Base-by-base conservation (phyloP, 1,140 invertebrate species). In the Heliconius hermathena region DNA sequence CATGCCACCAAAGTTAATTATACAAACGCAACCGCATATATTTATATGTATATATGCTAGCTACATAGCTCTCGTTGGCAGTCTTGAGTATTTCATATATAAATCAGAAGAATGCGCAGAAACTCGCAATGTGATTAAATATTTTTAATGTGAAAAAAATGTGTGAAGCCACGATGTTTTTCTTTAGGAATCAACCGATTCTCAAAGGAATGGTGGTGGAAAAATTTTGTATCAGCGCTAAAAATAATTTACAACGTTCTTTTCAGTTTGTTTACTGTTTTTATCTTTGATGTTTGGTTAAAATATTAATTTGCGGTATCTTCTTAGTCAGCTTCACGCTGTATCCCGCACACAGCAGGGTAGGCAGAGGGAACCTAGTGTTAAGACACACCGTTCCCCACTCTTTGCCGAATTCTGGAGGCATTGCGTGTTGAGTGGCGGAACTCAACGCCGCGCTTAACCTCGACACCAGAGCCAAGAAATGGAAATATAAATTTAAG, bases 111-210 rank as follows among this genome's bases (percentile, higher is more conserved):
- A 70, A 71, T 76, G 22, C 29, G 22, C 57, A 41, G 16, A 76
- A 76, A 76, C 54, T 26, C 74, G 60, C 66, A 36, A 76, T 71
- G 60, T 22, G 60, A 76, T 76, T 76, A 76, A 76, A 66, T 49
- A 22, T 70, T 71, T 76, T 70, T 36, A 49, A 66, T 66, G 54
- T 57, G 22, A 29, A 66, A 66, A 66, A 66, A 66, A 66, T 60
- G 60, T 29, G 60, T 66, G 22, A 66, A 66, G 13, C 60, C 26
- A 66, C 60, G 13, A 66, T 66, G 26, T 66, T 66, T 66, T 66
- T 66, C 60, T 66, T 66, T 66, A 66, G 60, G 60, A 66, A 66
- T 29, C 26, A 66, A 29, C 60, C 60, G 11, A 66, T 16, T 66
- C 60, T 66, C 60, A 66, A 22, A 66, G 60, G 60, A 66, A 66